Conservation (phyloP, 1,140 invertebrate species). For the Nephotettix cincticeps region DNA sequence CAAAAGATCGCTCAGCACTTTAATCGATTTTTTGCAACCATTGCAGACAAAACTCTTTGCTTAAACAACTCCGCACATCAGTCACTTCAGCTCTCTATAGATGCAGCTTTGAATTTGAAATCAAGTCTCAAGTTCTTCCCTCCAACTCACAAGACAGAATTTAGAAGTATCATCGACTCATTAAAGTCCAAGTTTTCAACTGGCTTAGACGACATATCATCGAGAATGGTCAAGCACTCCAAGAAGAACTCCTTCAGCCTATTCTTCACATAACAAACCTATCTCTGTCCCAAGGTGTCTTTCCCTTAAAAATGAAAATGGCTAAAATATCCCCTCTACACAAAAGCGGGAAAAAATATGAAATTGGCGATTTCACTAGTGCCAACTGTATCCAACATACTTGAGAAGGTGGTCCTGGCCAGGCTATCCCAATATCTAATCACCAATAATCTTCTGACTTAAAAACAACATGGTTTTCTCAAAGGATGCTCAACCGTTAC, state of each 20-base stretch:
- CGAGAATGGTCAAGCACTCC: background rate
- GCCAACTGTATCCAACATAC: background rate
- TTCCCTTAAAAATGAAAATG: background rate
- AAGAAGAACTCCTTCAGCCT: background rate
- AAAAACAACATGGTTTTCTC: slow-evolving; percentile 2
- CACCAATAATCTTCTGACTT: background rate
- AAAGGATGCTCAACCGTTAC: background rate
- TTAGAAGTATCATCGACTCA: background rate
- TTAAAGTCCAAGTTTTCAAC: background rate
- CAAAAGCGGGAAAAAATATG: background rate
- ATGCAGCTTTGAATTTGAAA: no score
- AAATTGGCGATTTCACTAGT: background rate
- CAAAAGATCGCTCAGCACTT: background rate
- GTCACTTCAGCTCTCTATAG: background rate
- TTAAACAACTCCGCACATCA: background rate
- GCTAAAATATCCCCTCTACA: background rate
- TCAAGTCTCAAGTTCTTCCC: background rate
- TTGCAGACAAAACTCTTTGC: background rate
- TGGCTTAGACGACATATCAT: background rate
- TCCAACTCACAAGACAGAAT: background rate
- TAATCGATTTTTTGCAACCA: background rate
- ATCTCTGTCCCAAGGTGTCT: background rate
- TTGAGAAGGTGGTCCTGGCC: background rate
- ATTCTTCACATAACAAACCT: background rate
- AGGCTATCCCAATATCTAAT: background rate